phyloP scores from a whole-genome alignment of 2,888 invertebrate genomes.

The Colletes collaris region DNA sequence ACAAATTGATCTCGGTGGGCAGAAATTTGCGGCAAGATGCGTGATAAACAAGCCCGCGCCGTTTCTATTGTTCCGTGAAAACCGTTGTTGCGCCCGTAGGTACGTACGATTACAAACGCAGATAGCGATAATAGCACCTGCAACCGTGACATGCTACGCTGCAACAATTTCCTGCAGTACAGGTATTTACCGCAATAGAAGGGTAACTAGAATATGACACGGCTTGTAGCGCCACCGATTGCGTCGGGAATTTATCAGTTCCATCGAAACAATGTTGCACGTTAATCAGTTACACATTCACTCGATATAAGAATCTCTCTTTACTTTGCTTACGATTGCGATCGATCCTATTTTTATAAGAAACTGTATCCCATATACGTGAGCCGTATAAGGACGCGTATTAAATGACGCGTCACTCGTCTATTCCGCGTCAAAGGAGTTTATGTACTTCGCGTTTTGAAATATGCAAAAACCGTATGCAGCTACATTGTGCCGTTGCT shows the following conservation, averaged over 20 bases:
- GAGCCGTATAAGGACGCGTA: not conserved
- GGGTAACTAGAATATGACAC: slow-evolving; percentile 50
- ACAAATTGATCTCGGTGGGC: slow-evolving; percentile 67
- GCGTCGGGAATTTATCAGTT: slow-evolving; percentile 48
- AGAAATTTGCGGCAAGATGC: slow-evolving; percentile 60
- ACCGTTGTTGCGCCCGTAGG: slow-evolving; percentile 44
- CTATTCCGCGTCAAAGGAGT: not conserved
- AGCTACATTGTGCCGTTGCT: not conserved
- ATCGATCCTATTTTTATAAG: not conserved
- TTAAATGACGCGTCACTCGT: slow-evolving; percentile 17
- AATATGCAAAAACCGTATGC: slow-evolving; percentile 21
- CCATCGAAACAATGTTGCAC: slow-evolving; percentile 5
- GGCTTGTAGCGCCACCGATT: slow-evolving; percentile 22
- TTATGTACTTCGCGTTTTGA: not conserved
- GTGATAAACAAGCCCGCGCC: slow-evolving; percentile 65
- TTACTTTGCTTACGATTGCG: no score
- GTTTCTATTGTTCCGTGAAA: slow-evolving; percentile 70
- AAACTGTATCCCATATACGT: no score
- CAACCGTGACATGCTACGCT: slow-evolving; percentile 68
- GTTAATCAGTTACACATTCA: no score
- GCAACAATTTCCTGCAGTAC: slow-evolving; percentile 66
- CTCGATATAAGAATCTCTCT: no score
- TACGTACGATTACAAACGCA: slow-evolving; percentile 64
- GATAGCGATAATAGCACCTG: slow-evolving; percentile 67
- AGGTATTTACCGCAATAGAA: slow-evolving; percentile 53